Evolutionary conservation across 2,113 vertebrate species (phyloP), one percentile per base, ranked within the genome.

Genomic region (Chaetodon auriga): DNA sequence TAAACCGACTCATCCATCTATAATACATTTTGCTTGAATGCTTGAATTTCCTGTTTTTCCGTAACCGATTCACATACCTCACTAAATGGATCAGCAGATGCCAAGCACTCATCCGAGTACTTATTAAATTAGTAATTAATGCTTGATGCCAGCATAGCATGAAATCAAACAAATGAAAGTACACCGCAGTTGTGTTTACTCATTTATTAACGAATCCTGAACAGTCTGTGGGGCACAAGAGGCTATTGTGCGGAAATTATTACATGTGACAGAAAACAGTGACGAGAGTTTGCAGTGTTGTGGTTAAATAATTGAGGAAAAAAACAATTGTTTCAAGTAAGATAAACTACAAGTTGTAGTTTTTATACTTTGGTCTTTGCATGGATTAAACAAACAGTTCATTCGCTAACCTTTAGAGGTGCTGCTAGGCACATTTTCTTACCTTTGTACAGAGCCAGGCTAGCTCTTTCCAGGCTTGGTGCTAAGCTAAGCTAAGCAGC

Each of bases 71-170:
- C 21, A 51, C 72, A 68, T 43, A 48, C 19, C 74, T 78, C 41
- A 66, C 75, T 78, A 62, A 69, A 66, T 64, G 62, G 54, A 74
- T 69, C 15, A 0, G 55, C 83, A 85, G 68, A 77, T 70, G 80
- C 68, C 35, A 60, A 25, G 75, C 68, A 53, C 55, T 73, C n/a
- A 51, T 86, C 62, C 11, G 2, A 76, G 45, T 38, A 55, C 43
- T 19, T 71, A 30, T 76, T 62, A 41, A 65, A 83, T 71, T 63
- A 73, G 57, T 69, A 62, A 84, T 85, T 65, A 51, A 86, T 69
- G 74, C 51, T 72, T 71, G 49, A 75, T 15, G 23, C 62, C 46
- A 66, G 54, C 21, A 58, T 43, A 64, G 80, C 19, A 54, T 73
- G 30, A 76, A 79, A 81, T 78, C 0, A 66, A 84, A 49, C 25